Conservation (phyloP, 2,797 vertebrate genomes). For the Synanceia verrucosa region DNA sequence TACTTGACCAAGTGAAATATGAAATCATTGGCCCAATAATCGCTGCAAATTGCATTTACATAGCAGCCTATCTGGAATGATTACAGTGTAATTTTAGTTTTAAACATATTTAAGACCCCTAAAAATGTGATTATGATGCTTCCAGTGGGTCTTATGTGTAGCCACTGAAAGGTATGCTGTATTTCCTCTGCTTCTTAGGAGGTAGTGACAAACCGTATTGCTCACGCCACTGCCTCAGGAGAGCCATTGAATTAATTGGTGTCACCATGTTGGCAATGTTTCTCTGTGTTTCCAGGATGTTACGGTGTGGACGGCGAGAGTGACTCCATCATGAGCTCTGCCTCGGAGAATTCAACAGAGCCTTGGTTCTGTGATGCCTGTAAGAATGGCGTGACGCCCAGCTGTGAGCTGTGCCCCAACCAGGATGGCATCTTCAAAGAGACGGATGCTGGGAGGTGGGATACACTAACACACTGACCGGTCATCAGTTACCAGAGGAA, state of each 20-base stretch:
- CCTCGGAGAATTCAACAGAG: conserved; percentile 98
- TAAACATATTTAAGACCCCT: background rate
- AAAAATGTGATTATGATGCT: background rate
- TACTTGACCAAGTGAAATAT: background rate
- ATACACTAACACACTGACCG: conserved; percentile 13
- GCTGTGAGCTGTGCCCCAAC: conserved; percentile 97
- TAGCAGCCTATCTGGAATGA: background rate
- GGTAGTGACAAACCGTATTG: background rate
- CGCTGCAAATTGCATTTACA: background rate
- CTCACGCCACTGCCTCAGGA: background rate
- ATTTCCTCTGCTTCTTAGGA: background rate
- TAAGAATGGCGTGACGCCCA: conserved; percentile 95
- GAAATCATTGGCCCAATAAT: background rate
- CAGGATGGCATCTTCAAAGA: conserved; percentile 99
- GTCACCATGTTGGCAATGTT: too few relatives aligned
- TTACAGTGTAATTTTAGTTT: background rate
- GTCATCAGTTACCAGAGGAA: conserved; percentile 44
- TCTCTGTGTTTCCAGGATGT: conserved; percentile 85
- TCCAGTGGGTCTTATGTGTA: background rate
- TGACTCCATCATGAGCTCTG: conserved; percentile 99
- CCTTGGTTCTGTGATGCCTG: conserved; percentile 99
- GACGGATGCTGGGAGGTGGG: conserved; percentile 96
- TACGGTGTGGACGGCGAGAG: conserved; percentile 99
- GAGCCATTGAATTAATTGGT: background rate
- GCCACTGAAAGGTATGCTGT: background rate